phyloP scores from a whole-genome alignment of 2,113 vertebrate species.

The Phalacrocorax brasilianus region DNA sequence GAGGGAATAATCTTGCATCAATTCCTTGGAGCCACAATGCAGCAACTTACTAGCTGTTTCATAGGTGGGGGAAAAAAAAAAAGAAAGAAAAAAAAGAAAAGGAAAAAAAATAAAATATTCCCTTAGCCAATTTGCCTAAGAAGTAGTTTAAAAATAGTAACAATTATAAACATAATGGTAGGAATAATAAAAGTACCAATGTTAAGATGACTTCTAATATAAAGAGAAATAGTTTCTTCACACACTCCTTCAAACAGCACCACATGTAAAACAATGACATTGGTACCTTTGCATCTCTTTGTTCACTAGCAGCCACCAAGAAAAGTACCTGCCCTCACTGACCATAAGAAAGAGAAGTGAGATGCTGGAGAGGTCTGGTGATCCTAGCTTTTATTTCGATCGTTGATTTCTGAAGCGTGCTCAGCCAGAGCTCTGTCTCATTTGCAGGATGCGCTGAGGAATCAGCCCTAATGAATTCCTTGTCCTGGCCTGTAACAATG shows the following conservation, averaged over 20 bases:
- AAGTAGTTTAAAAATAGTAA: neutral
- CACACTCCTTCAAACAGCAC: neutral
- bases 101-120: neutral
- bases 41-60: neutral
- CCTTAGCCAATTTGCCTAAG: neutral
- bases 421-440: neutral
- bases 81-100: fast-evolving
- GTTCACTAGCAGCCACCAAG: neutral
- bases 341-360: neutral
- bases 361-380: neutral
- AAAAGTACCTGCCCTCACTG: neutral
- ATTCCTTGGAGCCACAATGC: neutral
- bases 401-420: neutral
- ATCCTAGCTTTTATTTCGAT: neutral
- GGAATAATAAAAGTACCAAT: neutral
- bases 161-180: neutral
- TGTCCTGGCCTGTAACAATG: neutral
- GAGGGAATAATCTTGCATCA: neutral
- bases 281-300: neutral
- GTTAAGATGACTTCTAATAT: neutral
- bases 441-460: neutral
- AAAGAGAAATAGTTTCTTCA: neutral
- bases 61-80: neutral
- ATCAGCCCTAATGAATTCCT: neutral
- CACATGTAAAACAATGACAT: neutral